Evolutionary conservation across 1,140 invertebrate species (phyloP).

Genomic region (Platorchestia sp.): DNA sequence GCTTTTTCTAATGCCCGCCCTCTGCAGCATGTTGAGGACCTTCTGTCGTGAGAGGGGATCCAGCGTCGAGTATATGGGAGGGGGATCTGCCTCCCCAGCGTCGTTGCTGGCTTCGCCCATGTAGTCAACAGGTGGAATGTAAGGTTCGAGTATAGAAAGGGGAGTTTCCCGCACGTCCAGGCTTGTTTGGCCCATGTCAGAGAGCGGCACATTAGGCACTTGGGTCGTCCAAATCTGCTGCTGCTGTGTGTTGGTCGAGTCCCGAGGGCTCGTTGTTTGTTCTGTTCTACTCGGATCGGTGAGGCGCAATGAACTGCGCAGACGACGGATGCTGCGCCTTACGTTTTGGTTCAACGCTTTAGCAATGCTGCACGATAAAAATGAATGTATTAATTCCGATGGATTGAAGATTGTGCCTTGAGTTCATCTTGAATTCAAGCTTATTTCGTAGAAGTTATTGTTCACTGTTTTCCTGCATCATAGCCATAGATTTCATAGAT

Average conservation of each 20-base stretch:
- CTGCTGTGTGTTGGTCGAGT: constrained; percentile 17
- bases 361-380: constrained; percentile 75
- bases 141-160: constrained; percentile 47
- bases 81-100: neutral
- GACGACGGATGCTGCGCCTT: constrained; percentile 82
- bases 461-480: no score
- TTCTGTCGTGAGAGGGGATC: constrained; percentile 62
- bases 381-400: no score
- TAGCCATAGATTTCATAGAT: no score
- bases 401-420: no score
- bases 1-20: constrained; percentile 59
- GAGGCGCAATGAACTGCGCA: constrained; percentile 69
- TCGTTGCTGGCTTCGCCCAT: constrained; percentile 49
- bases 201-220: constrained; percentile 19
- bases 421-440: no score
- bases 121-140: constrained; percentile 65
- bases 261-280: neutral
- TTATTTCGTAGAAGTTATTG: no score
- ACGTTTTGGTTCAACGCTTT: constrained; percentile 85
- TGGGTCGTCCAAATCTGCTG: constrained; percentile 39
- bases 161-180: neutral
- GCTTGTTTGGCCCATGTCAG: neutral
- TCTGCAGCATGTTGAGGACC: constrained; percentile 57
- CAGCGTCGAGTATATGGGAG: constrained; percentile 64
- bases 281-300: neutral